Conservation (phyloP, 2,113 vertebrate species). For the Pterocles gutturalis region DNA sequence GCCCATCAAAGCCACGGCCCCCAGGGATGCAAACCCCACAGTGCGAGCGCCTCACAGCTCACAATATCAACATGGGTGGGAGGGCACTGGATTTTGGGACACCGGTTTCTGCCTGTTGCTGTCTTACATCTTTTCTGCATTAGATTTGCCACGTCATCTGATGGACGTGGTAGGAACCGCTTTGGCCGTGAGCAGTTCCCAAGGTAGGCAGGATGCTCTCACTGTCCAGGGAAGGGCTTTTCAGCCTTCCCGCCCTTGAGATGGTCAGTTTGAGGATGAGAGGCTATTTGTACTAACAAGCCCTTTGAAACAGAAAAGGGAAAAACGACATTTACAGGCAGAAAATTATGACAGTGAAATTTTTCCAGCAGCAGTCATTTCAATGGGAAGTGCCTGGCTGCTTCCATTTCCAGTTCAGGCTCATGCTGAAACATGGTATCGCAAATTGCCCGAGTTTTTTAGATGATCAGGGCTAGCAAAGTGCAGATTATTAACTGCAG, state of each 20-base stretch:
- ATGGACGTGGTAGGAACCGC: fast-evolving
- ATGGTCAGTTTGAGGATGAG: background rate
- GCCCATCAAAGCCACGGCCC: background rate
- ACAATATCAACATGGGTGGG: fast-evolving
- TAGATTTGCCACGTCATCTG: background rate
- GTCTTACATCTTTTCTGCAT: background rate
- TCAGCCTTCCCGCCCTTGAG: background rate
- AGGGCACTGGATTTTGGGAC: background rate
- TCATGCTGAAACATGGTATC: background rate
- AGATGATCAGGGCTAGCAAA: background rate
- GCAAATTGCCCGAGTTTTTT: background rate
- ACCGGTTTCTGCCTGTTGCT: background rate
- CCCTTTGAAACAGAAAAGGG: background rate
- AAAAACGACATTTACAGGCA: background rate
- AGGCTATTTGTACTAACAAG: background rate
- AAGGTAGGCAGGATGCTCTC: background rate
- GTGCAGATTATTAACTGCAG: background rate
- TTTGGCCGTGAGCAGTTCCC: background rate
- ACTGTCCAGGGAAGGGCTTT: background rate
- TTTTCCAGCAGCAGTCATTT: background rate
- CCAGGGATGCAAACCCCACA: too few relatives aligned
- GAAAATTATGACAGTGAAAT: background rate
- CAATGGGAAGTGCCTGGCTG: background rate
- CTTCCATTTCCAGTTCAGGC: background rate
- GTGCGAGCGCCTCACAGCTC: background rate